Base-by-base conservation (phyloP, 2,113 vertebrate species). In the Amia ocellicauda region DNA sequence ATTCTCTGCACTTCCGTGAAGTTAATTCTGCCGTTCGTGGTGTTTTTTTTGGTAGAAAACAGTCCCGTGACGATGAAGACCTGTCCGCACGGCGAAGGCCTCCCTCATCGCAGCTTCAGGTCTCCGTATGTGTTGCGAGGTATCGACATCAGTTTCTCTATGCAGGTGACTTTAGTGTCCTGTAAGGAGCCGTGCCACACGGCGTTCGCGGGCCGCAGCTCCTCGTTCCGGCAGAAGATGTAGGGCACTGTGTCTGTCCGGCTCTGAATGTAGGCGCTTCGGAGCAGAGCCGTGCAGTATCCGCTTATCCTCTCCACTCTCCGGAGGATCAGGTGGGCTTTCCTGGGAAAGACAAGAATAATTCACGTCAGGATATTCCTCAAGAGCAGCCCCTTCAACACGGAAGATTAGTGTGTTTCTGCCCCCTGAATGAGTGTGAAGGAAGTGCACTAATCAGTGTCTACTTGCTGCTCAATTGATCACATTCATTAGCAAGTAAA, bases 51-150 rank as follows among this genome's bases (percentile, higher is more conserved):
- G 4, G 19, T n/a, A 41, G 55, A 57, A 51, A 71, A 62, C 47
- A 53, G 47, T 54, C 49, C 24, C 26, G 23, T 36, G 49, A 40
- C 27, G 24, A 26, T 28, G n/a, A 58, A 59, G 64, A 58, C 19
- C 47, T 36, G 23, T 19, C 28, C 54, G 47, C 50, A 24, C 22
- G 10, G 14, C n/a, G 13, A 19, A 7, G 14, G 42, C 58, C 19
- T 19, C 57, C 83, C 91, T 99, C 94, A 99, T 87, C 94, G 94
- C 76, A 97, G 93, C 84, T 98, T 98, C 70, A 92, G 92, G 68
- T 93, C 95, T 73, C 96, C 94, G 4, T 99, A 98, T 43, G 86
- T 97, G 86, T 98, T 99, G 58, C 96, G 91, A 79, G 94, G 91
- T 77, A 98, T 91, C 59, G 94, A 93, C 73, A 97, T 89, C 80